Evolutionary conservation across 2,113 vertebrate species (phyloP), one percentile per base, ranked within the genome.

Genomic region (Phainopepla nitens): DNA sequence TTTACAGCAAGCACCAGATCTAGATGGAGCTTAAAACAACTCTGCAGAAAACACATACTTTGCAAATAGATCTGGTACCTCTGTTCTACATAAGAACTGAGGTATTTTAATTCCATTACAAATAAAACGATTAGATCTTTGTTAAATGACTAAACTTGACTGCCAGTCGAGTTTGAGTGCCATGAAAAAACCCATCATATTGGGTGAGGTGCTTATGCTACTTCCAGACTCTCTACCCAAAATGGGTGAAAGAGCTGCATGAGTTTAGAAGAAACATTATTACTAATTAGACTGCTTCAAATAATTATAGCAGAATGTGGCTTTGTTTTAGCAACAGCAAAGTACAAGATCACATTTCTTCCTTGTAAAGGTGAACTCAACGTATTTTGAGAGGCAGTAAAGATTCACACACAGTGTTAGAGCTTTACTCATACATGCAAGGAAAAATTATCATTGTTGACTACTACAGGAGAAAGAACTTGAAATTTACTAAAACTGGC

Each of bases 81-180:
- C 81, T 82, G 57, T 15, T 69, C 65, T 44, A 23, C n/a, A 3
- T 71, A 79, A 79, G 61, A 89, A 44, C 54, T 29, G 51, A 94
- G 41, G 86, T 41, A 91, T 91, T 94, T 94, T 84, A 89, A 96
- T 92, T 79, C 94, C 25, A 24, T 71, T 51, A n/a, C n/a, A 94
- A 94, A 87, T 66, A 64, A 66, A 90, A 90, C 76, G 94, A 75
- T 56, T 69, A 62, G 11, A 61, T 68, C 81, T 91, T 94, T 92
- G 83, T 96, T 94, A 87, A 78, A 64, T 56, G 24, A 68, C 69
- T 62, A 29, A 62, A 71, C 14, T 56, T 51, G 36, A 75, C 54
- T 71, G 44, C 47, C 56, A 78, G 36, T 61, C 7, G 50, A 56
- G 13, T 47, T 65, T 20, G 29, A 75, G 17, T 47, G 31, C 60